Base-by-base conservation (phyloP, 2,888 invertebrate species). In the Eupsilia transversa region DNA sequence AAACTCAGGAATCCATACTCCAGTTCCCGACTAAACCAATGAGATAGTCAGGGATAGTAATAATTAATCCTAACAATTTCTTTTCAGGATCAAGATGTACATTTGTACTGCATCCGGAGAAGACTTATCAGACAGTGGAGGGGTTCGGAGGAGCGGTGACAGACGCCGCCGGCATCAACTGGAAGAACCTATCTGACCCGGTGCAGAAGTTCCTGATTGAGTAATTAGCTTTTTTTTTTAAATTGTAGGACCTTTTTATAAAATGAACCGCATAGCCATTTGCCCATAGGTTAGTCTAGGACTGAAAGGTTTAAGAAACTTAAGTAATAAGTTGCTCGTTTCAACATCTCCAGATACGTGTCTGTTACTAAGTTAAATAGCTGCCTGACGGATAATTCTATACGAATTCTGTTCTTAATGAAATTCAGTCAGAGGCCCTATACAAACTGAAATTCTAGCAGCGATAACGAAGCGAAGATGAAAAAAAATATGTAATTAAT, bases 121-220 rank as follows among this genome's bases (percentile, higher is more conserved):
- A 67, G 6, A 80, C 56, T 30, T 97, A 95, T 87, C 99, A 99
- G 92, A 96, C 90, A 6, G 97, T 99, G 23, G 87, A 97, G 41
- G 99, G 99, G 0, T 99, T 98, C 91, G 99, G 99, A 0, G 98
- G 98, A 5, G 98, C 98, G 0, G 98, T 98, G 85, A 98, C 99
- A 0, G 97, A 97, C 79, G 90, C 97, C 0, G 96, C 96, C 0
- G 97, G 97, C 1, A 97, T 98, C 52, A 98, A 98, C 90, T 97
- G 98, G 83, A 93, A 92, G 61, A 96, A 92, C 14, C 93, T 98
- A 10, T 95, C 97, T 0, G 80, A 89, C 17, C 86, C 85, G 12
- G 60, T 89, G 67, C 88, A 97, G 89, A 89, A 97, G 4, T 89
- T 66, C n/a, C 71, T 93, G 12, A 85, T 91, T 1, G 76, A 88